Evolutionary conservation across 2,113 vertebrate genomes (phyloP), one percentile per base, ranked within the genome.

Genomic region (Pachypanchax playfairii): DNA sequence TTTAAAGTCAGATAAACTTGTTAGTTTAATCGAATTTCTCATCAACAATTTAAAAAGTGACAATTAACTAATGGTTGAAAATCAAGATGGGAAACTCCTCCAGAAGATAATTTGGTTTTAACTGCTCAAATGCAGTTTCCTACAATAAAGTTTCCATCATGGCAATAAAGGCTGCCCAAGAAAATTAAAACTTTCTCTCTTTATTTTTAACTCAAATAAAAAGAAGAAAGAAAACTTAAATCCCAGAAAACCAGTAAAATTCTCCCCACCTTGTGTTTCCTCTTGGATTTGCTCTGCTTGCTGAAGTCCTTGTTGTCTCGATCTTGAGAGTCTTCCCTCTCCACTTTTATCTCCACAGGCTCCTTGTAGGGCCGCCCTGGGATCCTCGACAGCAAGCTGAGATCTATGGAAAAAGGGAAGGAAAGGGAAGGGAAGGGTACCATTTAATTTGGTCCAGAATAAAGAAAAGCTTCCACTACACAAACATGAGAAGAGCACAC

Each of bases 341-440:
- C 96, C 49, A 69, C 90, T 88, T 97, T 98, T 75, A 94, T 91
- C 68, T 91, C 89, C 0, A 91, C 93, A 0, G 85, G 70, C 38
- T 97, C 96, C 88, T 96, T 97, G 87, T 94, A 96, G 78, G 93
- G 91, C 81, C 95, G 93, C 78, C 96, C 95, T 7, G 97, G 96
- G 77, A 98, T 94, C 83, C 96, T 89, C 5, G 94, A 91, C 67
- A 99, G 89, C 82, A 99, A 93, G 88, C 70, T 97, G 87, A 99
- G 93, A 90, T 99, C 96, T 90, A 51, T 14, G 50, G 55, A 15
- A 70, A 74, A 70, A 7, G 43, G 53, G 35, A 62, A 28, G 44
- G 31, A 64, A 68, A 77, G 25, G 52, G 66, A 66, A 59, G 25
- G 58, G 44, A 22, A 54, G 9, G 21, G 36, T 31, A 51, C 0